Conservation (phyloP, 1,140 invertebrate genomes). For the Oreohelix idahoensis region DNA sequence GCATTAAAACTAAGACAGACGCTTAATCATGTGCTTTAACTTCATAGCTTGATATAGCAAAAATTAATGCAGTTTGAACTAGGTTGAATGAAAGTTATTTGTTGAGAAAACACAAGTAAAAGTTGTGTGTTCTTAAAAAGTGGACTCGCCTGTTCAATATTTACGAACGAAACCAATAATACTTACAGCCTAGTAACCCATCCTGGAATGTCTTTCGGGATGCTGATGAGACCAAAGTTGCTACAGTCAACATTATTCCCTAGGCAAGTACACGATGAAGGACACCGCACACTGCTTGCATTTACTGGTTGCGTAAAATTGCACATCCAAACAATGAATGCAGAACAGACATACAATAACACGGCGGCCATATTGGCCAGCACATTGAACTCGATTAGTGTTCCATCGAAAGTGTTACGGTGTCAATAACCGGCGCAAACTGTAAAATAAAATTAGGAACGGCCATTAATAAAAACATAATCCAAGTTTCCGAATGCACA, state of each 20-base stretch:
- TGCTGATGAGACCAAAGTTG: slow-evolving; percentile 60
- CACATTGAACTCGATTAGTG: slow-evolving; percentile 47
- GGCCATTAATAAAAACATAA: neutral
- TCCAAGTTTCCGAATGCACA: slow-evolving; percentile 35
- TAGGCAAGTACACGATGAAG: slow-evolving; percentile 66
- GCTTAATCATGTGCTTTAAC: too few species aligned
- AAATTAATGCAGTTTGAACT: too few species aligned
- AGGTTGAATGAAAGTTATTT: too few species aligned
- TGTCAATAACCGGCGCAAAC: slow-evolving; percentile 10
- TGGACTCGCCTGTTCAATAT: too few species aligned
- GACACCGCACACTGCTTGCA: slow-evolving; percentile 53
- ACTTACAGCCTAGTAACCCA: slow-evolving; percentile 71
- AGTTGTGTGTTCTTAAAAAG: too few species aligned
- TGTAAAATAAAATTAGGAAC: neutral
- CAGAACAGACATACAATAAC: slow-evolving; percentile 52
- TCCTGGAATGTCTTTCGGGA: slow-evolving; percentile 59
- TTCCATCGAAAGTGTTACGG: slow-evolving; percentile 29
- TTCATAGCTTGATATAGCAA: too few species aligned
- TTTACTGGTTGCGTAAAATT: neutral
- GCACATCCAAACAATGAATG: slow-evolving; percentile 57
- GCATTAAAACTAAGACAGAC: too few species aligned
- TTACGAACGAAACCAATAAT: slow-evolving; percentile 21
- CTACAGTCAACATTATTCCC: slow-evolving; percentile 69
- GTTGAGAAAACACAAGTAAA: too few species aligned
- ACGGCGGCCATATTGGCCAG: slow-evolving; percentile 57